Evolutionary conservation across 2,113 vertebrate species (phyloP).

Genomic region (Apodemus sylvaticus): DNA sequence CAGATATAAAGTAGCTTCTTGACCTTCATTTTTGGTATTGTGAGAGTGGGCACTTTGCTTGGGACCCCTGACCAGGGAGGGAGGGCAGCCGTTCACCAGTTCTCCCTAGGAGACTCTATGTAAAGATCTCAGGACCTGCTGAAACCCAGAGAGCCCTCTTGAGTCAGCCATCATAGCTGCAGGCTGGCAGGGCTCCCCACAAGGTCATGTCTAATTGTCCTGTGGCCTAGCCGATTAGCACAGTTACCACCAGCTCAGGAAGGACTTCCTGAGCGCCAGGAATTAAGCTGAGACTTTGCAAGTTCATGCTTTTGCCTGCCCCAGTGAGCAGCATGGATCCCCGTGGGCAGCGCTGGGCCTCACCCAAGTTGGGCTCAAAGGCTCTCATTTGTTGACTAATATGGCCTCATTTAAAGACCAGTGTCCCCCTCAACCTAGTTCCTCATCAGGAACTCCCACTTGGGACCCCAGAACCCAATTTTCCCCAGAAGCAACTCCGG

Average conservation of each 20-base stretch:
- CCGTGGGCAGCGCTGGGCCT: neutral
- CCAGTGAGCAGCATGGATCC: neutral
- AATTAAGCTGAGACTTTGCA: constrained; percentile 74
- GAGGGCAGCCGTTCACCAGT: fast-evolving
- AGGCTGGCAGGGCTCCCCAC: constrained; percentile 33
- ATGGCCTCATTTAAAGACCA: neutral
- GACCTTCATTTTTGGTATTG: fast-evolving
- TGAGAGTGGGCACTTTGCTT: fast-evolving
- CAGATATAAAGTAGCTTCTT: fast-evolving
- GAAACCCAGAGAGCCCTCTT: neutral
- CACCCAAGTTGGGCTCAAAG: neutral
- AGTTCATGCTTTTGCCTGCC: constrained; percentile 43
- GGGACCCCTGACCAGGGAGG: neutral
- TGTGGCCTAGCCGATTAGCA: constrained; percentile 65
- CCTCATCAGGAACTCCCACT: fast-evolving
- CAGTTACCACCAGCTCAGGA: constrained; percentile 59
- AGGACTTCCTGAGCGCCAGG: constrained; percentile 52
- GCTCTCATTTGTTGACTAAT: neutral
- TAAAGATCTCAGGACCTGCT: fast-evolving
- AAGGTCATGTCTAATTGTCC: constrained; percentile 35
- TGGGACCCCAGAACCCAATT: neutral
- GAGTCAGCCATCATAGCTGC: fast-evolving
- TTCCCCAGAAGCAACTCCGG: fast-evolving
- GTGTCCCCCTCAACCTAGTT: neutral
- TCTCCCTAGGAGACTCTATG: fast-evolving